phyloP scores from a whole-genome alignment of 2,797 vertebrate genomes.

The Catamblyrhynchus diadema region DNA sequence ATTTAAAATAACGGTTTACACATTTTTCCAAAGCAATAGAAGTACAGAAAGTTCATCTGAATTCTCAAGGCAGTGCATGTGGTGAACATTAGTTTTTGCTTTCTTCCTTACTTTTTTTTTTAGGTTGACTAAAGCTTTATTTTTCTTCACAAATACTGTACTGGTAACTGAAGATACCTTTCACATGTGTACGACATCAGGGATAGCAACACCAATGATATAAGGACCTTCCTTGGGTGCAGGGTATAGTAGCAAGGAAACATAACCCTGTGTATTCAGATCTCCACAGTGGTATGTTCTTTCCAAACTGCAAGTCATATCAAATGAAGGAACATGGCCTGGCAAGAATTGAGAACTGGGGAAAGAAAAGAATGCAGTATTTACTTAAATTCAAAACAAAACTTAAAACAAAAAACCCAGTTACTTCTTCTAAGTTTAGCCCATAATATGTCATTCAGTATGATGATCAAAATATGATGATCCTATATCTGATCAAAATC shows the following conservation, averaged over 20 bases:
- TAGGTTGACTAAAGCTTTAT: background rate
- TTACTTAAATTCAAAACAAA: background rate
- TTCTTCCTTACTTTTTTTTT: background rate
- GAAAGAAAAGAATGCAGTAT: background rate
- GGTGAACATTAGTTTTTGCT: constrained; percentile 8
- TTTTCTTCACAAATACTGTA: background rate
- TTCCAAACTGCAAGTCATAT: background rate
- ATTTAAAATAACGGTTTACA: constrained; percentile 33
- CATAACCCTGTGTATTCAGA: background rate
- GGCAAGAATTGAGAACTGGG: background rate
- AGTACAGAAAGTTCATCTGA: constrained; percentile 29
- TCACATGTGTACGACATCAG: background rate
- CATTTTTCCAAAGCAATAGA: constrained; percentile 12
- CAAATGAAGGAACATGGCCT: background rate
- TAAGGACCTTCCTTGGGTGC: background rate
- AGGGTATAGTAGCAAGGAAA: background rate
- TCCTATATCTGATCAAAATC: background rate
- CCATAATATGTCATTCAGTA: background rate
- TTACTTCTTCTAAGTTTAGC: background rate
- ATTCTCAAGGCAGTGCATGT: constrained; percentile 44
- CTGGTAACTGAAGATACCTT: background rate
- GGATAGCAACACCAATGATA: background rate
- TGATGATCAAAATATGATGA: background rate
- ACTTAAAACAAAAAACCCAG: background rate
- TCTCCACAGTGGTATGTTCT: background rate